phyloP scores from a whole-genome alignment of 64 coral and sea anemone species.

The Platygyra sinensis region DNA sequence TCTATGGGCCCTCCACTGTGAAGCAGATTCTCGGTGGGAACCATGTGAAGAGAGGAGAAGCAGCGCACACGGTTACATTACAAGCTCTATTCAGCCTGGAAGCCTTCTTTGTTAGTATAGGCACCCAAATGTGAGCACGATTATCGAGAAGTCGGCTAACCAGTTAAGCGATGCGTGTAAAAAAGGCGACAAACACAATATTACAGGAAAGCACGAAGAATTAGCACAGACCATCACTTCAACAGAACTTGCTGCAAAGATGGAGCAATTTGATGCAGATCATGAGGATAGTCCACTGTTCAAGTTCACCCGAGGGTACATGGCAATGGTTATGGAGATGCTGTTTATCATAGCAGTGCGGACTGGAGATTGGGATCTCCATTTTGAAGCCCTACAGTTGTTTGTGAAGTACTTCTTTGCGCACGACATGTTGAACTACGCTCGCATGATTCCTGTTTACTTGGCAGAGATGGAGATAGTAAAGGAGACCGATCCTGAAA shows the following conservation, averaged over 20 bases:
- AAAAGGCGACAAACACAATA: constrained; percentile 17
- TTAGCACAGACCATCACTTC: constrained; percentile 2
- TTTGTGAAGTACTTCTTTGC: constrained; percentile 60
- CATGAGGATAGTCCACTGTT: constrained; percentile 44
- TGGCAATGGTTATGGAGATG: constrained; percentile 71
- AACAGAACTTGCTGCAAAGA: constrained; percentile 27
- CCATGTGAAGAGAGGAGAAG: constrained; percentile 41
- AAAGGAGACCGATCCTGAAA: constrained; percentile 17
- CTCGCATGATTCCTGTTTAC: constrained; percentile 62
- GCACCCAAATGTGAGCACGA: background rate
- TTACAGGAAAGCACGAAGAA: background rate
- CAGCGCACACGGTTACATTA: constrained; percentile 53
- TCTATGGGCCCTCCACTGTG: constrained; percentile 58
- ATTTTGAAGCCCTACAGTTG: constrained; percentile 29
- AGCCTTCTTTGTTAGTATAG: constrained; percentile 1
- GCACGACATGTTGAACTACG: constrained; percentile 35
- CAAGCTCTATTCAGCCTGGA: constrained; percentile 51
- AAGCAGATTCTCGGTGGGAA: constrained; percentile 58
- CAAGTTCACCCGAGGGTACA: constrained; percentile 41
- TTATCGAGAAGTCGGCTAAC: no score
- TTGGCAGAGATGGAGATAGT: constrained; percentile 10
- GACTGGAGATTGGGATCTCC: constrained; percentile 25
- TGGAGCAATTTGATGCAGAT: constrained; percentile 20
- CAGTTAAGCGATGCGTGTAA: constrained; percentile 32
- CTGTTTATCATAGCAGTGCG: constrained; percentile 46